Evolutionary conservation across 1,140 invertebrate genomes (phyloP).

Genomic region (Heterodera schachtii): DNA sequence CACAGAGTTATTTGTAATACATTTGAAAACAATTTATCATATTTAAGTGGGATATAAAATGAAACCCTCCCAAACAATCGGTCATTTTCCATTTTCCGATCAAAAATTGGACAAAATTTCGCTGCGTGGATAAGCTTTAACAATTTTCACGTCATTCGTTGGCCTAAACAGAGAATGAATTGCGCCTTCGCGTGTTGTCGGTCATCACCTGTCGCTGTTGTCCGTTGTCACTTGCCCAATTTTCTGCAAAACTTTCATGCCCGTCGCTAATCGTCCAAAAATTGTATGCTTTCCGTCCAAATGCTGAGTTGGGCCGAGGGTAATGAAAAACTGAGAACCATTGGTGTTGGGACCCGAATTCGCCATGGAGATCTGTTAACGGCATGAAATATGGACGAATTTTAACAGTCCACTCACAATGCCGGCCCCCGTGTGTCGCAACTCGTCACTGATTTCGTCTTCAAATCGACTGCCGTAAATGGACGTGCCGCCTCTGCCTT

Average conservation of each 20-base stretch:
- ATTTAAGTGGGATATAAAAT: neutral
- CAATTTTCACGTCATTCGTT: conserved; percentile 26
- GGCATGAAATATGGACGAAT: neutral
- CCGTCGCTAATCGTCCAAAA: conserved; percentile 75
- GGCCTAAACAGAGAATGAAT: neutral
- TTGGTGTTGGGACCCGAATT: conserved; percentile 95
- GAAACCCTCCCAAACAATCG: neutral
- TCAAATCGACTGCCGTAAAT: conserved; percentile 91
- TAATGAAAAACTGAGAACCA: conserved; percentile 97
- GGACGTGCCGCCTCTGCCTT: conserved; percentile 85
- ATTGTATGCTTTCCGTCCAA: conserved; percentile 95
- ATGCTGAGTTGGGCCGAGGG: conserved; percentile 92
- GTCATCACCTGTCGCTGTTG: conserved; percentile 22
- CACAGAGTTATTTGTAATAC: too few relatives aligned
- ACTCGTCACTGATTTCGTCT: conserved; percentile 89
- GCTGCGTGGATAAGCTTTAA: conserved; percentile 28
- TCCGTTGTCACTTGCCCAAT: conserved; percentile 32
- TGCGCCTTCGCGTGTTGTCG: neutral
- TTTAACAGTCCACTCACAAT: conserved; percentile 62
- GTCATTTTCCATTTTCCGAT: neutral
- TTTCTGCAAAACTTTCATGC: conserved; percentile 66
- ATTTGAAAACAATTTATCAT: conserved; percentile 1
- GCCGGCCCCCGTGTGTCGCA: conserved; percentile 89
- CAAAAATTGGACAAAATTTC: conserved; percentile 15
- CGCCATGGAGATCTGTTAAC: conserved; percentile 78